phyloP scores from a whole-genome alignment of 2,113 vertebrate species.

The Bufo gargarizans region DNA sequence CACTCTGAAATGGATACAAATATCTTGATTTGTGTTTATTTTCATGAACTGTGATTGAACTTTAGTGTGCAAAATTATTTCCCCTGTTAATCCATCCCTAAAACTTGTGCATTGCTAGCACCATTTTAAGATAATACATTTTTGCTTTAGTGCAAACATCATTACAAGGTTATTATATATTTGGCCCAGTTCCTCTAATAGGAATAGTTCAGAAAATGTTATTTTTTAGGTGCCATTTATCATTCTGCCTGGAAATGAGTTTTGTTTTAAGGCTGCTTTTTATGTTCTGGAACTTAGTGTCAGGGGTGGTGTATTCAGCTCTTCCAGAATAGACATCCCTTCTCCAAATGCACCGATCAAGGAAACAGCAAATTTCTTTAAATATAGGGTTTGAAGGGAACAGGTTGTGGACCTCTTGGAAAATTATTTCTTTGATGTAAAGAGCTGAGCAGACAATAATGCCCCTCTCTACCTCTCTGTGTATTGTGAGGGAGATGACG shows the following conservation, averaged over 20 bases:
- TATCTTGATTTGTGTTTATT: not conserved
- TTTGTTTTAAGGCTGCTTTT: slow-evolving; percentile 50
- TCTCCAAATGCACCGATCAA: not conserved
- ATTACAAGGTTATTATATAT: slow-evolving; percentile 53
- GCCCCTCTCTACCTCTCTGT: not conserved
- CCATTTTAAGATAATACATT: slow-evolving; percentile 45
- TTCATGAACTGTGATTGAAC: slow-evolving; percentile 47
- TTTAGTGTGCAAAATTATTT: slow-evolving; percentile 18
- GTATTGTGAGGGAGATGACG: slow-evolving; percentile 1
- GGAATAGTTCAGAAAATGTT: slow-evolving; percentile 49
- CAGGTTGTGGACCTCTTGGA: slow-evolving; percentile 12
- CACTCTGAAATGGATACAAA: not conserved
- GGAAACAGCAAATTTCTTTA: slow-evolving; percentile 42
- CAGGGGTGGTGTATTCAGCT: not conserved
- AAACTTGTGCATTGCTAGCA: slow-evolving; percentile 20
- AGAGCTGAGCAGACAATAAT: slow-evolving; percentile 33
- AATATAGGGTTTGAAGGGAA: not conserved
- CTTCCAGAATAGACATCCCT: slow-evolving; percentile 1
- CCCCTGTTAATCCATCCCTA: not conserved
- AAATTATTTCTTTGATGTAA: slow-evolving; percentile 22
- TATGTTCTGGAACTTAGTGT: slow-evolving; percentile 32
- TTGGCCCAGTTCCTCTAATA: slow-evolving; percentile 46
- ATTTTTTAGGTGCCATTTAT: slow-evolving; percentile 54
- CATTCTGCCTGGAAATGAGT: slow-evolving; percentile 53
- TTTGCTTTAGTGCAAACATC: slow-evolving; percentile 44